Conservation (phyloP, 1,140 invertebrate genomes). For the Tenebrio molitor region DNA sequence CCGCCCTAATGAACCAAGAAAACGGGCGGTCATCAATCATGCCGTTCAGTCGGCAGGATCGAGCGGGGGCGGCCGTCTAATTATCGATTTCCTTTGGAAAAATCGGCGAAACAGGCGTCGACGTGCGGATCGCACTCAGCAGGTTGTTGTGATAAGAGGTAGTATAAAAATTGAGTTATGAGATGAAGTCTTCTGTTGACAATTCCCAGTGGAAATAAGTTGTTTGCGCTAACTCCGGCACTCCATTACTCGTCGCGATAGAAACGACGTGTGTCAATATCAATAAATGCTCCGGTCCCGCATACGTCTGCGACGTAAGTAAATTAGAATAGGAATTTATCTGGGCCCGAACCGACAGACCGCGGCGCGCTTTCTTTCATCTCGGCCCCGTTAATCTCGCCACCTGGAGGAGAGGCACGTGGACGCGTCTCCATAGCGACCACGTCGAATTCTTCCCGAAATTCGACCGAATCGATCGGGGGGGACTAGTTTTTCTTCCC, state of each 20-base stretch:
- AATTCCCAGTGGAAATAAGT: conserved; percentile 65
- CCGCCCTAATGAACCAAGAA: conserved; percentile 9
- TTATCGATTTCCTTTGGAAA: conserved; percentile 27
- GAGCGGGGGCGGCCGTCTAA: background rate
- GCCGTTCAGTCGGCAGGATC: background rate
- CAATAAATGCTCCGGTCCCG: conserved; percentile 52
- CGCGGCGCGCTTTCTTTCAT: too few relatives aligned
- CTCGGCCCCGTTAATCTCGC: conserved; percentile 16
- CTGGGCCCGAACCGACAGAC: conserved; percentile 17
- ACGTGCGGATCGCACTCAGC: conserved; percentile 47
- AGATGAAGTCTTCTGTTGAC: conserved; percentile 64
- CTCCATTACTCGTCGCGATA: conserved; percentile 61
- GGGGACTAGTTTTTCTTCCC: background rate
- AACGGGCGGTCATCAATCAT: conserved; percentile 24
- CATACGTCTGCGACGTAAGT: conserved; percentile 43
- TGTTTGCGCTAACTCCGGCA: conserved; percentile 62
- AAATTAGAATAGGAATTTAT: conserved; percentile 45
- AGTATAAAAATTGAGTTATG: conserved; percentile 65
- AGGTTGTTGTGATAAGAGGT: conserved; percentile 62
- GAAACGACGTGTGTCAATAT: conserved; percentile 61
- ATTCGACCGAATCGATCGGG: too few relatives aligned
- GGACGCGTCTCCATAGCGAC: background rate
- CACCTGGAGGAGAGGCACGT: conserved; percentile 15
- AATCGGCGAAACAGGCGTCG: background rate
- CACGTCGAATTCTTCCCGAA: too few relatives aligned